Percentiles rank a stretch among this genome's conserved stretches.
Conservation (phyloP, 2,888 invertebrate genomes). For the Schizaphis graminum region DNA sequence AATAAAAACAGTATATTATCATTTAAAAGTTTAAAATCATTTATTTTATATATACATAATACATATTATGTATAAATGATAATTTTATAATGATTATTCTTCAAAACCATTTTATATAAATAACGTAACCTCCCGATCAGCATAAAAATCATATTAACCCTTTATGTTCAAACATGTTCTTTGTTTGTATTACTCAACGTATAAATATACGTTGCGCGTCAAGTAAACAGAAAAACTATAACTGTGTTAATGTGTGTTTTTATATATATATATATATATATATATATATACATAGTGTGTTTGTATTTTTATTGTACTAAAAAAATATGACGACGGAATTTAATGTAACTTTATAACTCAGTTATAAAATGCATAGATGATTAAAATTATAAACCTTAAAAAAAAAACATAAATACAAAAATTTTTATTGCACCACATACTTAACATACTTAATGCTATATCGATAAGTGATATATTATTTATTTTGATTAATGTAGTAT, state of each 20-base stretch:
- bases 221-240: neutral
- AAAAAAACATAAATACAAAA: neutral
- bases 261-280: neutral
- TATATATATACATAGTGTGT: neutral
- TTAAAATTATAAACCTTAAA: neutral
- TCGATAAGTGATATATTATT: neutral
- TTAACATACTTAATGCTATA: neutral
- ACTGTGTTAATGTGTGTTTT: neutral
- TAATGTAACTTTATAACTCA: neutral
- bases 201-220: neutral
- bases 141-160: slow-evolving; percentile 5
- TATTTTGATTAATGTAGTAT: neutral
- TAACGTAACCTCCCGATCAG: neutral
- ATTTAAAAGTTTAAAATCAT: neutral
- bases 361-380: neutral
- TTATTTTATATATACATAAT: neutral
- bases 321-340: neutral
- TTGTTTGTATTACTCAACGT: neutral
- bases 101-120: neutral
- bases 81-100: neutral
- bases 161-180: neutral
- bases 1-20: neutral
- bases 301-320: neutral
- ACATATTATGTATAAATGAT: neutral
- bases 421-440: neutral